Evolutionary conservation across 1,140 invertebrate species (phyloP).

Genomic region (Ctenoplectra terminalis): DNA sequence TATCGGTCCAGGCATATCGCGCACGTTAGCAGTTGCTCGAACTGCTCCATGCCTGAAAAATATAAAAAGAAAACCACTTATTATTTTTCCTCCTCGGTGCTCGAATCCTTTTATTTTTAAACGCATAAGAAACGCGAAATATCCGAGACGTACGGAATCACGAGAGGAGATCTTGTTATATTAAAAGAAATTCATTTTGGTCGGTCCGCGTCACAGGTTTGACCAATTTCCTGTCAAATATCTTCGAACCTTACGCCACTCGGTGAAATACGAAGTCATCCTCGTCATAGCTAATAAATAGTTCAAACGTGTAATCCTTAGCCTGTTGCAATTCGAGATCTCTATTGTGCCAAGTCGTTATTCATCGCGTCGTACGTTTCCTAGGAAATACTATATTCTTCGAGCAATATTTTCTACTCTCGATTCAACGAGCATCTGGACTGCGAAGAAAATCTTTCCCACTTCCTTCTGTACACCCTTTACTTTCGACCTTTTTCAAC

Average conservation of each 20-base stretch:
- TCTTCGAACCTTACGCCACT: slow-evolving; percentile 29
- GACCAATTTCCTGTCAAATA: not conserved
- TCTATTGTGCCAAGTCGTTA: slow-evolving; percentile 47
- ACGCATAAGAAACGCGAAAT: not conserved
- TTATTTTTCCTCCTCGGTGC: not conserved
- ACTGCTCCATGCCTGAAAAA: slow-evolving; percentile 92
- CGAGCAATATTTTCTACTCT: not conserved
- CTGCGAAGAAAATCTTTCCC: not conserved
- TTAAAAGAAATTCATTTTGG: not conserved
- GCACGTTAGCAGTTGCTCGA: slow-evolving; percentile 98
- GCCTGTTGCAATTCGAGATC: slow-evolving; percentile 43
- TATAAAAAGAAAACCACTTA: not conserved
- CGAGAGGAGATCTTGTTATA: not conserved
- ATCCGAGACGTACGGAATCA: not conserved
- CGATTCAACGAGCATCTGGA: not conserved
- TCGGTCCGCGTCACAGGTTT: not conserved
- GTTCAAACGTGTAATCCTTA: slow-evolving; percentile 32
- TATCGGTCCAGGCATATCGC: slow-evolving; percentile 98
- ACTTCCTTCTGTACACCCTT: no score
- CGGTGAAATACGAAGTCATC: not conserved
- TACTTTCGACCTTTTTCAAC: not conserved
- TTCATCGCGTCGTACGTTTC: slow-evolving; percentile 32
- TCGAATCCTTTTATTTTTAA: not conserved
- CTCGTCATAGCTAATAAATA: slow-evolving; percentile 61
- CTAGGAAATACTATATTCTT: not conserved